Evolutionary conservation across 2,888 invertebrate genomes (phyloP), one percentile per base, ranked within the genome.

Genomic region (Gryllus longicercus): DNA sequence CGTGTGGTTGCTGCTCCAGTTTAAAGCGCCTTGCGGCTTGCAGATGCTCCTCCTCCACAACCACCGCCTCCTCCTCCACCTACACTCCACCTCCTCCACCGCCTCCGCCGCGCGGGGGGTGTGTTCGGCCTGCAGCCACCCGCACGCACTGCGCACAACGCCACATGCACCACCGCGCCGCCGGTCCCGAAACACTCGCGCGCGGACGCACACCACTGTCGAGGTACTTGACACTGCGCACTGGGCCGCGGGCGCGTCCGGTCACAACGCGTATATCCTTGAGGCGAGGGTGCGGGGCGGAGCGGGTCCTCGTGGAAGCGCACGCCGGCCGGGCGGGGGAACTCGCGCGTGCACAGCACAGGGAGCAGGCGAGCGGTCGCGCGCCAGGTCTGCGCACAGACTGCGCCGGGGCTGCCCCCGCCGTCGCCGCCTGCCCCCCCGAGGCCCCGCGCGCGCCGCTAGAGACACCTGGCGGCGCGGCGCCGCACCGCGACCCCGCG

Each of bases 391-490:
- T 63, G 63, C 63, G 63, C 63, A n/a, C 16, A 14, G 63, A 63
- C 63, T 63, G 63, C 16, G 63, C 63, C n/a, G 16, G 63, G n/a
- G 16, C 63, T 63, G 63, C 10, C 63, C 63, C 63, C n/a, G 14
- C 63, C 16, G 16, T 4, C 14, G 16, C 16, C 63, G 63, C 63
- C 63, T 14, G 63, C 63, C 63, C 63, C 16, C 63, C n/a, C 63
- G 63, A 63, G 63, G 14, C 63, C 16, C 16, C 63, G 63, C 16
- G n/a, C 63, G 63, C 63, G 63, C 14, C 63, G 63, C 63, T 63
- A 63, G 63, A 63, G 63, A 63, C n/a, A 63, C 63, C 63, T 63
- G 63, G 63, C 63, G 63, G 63, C 63, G 63, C 63, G 63, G 16
- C 16, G 63, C 14, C 63, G 63, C 63, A 63, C 63, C 63, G 14